Percentiles rank a stretch among this genome's conserved stretches.
Conservation (phyloP, 2,888 invertebrate species). For the Selenia dentaria region DNA sequence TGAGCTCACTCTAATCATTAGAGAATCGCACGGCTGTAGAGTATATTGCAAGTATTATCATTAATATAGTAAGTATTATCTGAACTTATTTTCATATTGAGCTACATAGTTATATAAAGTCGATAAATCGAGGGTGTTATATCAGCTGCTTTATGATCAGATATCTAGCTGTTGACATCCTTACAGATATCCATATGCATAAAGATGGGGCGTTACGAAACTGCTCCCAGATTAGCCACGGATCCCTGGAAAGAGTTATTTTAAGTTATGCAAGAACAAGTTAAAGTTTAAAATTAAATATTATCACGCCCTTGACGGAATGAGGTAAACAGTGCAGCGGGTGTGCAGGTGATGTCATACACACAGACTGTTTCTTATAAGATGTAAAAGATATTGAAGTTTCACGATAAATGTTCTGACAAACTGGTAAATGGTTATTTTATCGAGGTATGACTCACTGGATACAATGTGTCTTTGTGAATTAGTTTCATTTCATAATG, state of each 20-base stretch:
- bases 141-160: too few relatives aligned
- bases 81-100: too few relatives aligned
- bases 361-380: slow-evolving; percentile 16
- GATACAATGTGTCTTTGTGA: slow-evolving; percentile 8
- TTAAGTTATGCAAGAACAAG: slow-evolving; percentile 20
- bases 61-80: too few relatives aligned
- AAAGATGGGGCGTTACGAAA: too few relatives aligned
- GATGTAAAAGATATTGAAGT: slow-evolving; percentile 10
- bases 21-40: too few relatives aligned
- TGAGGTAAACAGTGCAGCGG: slow-evolving; percentile 27
- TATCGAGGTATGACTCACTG: slow-evolving; percentile 8
- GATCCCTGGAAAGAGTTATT: background rate
- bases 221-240: too few relatives aligned
- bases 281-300: slow-evolving; percentile 18
- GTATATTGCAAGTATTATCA: too few relatives aligned
- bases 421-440: slow-evolving; percentile 5
- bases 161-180: too few relatives aligned
- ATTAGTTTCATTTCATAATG: background rate
- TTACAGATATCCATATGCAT: too few relatives aligned
- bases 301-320: slow-evolving; percentile 23
- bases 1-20: too few relatives aligned
- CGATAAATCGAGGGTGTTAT: too few relatives aligned
- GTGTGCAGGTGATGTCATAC: slow-evolving; percentile 29
- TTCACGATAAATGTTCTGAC: slow-evolving; percentile 13
- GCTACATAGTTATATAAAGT: too few relatives aligned